These are phyloP conservation scores for Ammospiza nelsoni DNA, from an alignment of 2,113 vertebrate genomes.

Conservation along the genomic window DNA sequence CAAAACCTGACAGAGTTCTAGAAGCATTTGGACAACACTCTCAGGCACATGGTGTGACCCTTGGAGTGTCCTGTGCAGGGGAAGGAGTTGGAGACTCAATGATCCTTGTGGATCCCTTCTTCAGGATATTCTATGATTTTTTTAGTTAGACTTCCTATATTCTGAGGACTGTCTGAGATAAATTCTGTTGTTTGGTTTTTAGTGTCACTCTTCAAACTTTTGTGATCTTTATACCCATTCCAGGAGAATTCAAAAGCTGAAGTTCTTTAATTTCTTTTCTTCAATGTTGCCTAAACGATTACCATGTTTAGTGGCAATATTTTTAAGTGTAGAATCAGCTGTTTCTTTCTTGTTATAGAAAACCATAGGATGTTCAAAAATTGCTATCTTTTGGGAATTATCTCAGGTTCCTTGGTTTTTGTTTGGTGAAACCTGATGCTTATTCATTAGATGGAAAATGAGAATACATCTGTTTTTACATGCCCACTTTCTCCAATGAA, in stretches of 20 bases:
- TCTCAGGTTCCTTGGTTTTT: neutral
- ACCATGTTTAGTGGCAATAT: neutral
- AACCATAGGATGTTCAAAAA: neutral
- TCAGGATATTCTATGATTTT: neutral
- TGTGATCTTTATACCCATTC: neutral
- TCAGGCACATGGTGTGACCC: neutral
- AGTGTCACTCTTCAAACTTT: neutral
- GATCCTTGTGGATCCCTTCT: neutral
- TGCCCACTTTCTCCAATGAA: neutral
- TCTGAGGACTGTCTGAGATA: neutral
- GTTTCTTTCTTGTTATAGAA: neutral
- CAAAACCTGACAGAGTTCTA: neutral
- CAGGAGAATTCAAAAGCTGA: neutral
- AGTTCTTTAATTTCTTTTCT: neutral
- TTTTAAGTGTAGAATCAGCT: neutral
- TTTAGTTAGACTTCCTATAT: neutral
- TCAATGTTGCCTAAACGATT: neutral
- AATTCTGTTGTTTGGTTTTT: neutral
- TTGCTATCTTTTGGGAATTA: neutral
- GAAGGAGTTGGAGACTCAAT: rapidly evolving
- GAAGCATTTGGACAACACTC: rapidly evolving
- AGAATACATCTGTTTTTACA: neutral
- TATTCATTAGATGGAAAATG: neutral
- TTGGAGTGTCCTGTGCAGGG: rapidly evolving
- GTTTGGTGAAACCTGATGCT: neutral